Percentiles rank a stretch among this genome's conserved stretches.
These are phyloP conservation scores for Xestia c-nigrum DNA, from an alignment of 2,888 invertebrate species.

Conservation along the genomic window DNA sequence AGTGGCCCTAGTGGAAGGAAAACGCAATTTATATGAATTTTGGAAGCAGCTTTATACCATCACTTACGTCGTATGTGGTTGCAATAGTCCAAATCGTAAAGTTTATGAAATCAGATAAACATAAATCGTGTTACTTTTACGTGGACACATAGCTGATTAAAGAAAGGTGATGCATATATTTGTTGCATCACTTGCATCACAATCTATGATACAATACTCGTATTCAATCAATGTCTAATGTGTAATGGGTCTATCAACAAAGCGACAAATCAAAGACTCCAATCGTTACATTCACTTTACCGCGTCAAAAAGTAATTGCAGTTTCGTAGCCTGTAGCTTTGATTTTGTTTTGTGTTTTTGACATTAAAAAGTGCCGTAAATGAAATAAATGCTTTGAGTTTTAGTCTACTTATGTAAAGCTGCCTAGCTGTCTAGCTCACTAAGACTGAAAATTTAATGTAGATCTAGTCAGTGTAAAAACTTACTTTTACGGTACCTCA, in stretches of 20 bases:
- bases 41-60: background rate
- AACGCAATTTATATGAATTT: background rate
- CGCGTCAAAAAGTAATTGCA: background rate
- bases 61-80: background rate
- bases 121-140: background rate
- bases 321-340: background rate
- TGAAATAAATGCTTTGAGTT: too few species aligned
- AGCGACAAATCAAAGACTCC: background rate
- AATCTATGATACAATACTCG: background rate
- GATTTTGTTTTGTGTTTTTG: too few species aligned
- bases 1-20: background rate
- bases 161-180: constrained; percentile 1
- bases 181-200: constrained; percentile 11
- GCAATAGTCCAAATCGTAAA: background rate
- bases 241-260: too few species aligned
- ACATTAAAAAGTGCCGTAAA: too few species aligned
- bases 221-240: too few species aligned
- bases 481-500: background rate
- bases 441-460: background rate
- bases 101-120: background rate
- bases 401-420: too few species aligned
- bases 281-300: background rate
- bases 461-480: background rate
- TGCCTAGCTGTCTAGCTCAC: background rate
- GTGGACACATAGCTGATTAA: background rate